Conservation (phyloP, 2,888 invertebrate species). For the Trissoscelio sp. region DNA sequence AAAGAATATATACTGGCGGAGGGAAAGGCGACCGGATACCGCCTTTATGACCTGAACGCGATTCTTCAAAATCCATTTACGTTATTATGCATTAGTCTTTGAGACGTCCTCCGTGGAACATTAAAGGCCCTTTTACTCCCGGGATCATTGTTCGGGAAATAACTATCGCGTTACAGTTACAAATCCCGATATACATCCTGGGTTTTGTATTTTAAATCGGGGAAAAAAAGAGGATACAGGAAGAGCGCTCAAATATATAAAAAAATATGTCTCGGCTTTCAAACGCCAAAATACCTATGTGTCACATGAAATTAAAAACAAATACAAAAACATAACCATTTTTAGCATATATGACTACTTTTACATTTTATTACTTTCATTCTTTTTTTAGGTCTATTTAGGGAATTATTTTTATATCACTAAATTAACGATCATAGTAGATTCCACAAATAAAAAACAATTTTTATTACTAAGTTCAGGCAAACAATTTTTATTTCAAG, state of each 20-base stretch:
- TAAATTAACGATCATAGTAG: too few species aligned
- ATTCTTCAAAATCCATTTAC: conserved; percentile 67
- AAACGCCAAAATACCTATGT: conserved; percentile 17
- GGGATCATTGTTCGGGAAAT: conserved; percentile 58
- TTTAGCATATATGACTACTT: too few species aligned
- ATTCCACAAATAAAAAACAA: too few species aligned
- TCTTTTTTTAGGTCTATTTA: too few species aligned
- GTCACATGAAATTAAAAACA: too few species aligned
- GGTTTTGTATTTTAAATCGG: conserved; percentile 53
- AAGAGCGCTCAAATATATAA: conserved; percentile 19
- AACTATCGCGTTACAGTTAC: conserved; percentile 65
- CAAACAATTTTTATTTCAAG: too few species aligned
- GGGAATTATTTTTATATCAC: too few species aligned
- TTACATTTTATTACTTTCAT: too few species aligned
- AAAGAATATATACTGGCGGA: conserved; percentile 33
- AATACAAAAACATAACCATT: too few species aligned
- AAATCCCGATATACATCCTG: conserved; percentile 62
- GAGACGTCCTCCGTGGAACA: conserved; percentile 47
- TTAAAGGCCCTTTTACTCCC: conserved; percentile 55
- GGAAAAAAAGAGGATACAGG: conserved; percentile 32
- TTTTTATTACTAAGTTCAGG: too few species aligned
- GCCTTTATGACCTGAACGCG: conserved; percentile 64
- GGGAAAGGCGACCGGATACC: conserved; percentile 57
- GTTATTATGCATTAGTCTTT: conserved; percentile 64
- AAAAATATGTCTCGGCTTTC: conserved; percentile 48